Evolutionary conservation across 2,888 invertebrate species (phyloP).

Genomic region (Catonia carolina): DNA sequence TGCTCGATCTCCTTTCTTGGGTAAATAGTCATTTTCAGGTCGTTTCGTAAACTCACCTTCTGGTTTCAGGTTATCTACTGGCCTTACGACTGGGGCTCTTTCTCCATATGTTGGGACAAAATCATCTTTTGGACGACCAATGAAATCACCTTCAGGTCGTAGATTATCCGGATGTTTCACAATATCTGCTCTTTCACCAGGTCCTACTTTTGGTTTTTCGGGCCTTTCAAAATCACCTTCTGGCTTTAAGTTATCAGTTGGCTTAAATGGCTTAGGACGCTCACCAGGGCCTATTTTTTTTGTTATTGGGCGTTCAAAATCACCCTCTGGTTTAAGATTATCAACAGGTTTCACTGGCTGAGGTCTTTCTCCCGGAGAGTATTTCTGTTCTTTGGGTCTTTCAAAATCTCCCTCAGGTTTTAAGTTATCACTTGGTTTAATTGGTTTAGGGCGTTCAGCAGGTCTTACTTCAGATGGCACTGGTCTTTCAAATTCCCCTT

Average conservation of each 20-base stretch:
- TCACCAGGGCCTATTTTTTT: slow-evolving; percentile 41
- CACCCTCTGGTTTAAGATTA: slow-evolving; percentile 49
- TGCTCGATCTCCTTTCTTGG: slow-evolving; percentile 44
- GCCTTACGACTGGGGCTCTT: slow-evolving; percentile 41
- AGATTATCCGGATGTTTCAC: slow-evolving; percentile 44
- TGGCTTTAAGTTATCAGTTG: slow-evolving; percentile 48
- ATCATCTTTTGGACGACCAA: slow-evolving; percentile 43
- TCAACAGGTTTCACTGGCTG: slow-evolving; percentile 47
- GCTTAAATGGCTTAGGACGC: slow-evolving; percentile 40
- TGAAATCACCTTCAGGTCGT: slow-evolving; percentile 43
- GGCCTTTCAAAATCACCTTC: slow-evolving; percentile 48
- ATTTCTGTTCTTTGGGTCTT: slow-evolving; percentile 45
- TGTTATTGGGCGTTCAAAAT: slow-evolving; percentile 38
- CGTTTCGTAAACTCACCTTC: slow-evolving; percentile 49
- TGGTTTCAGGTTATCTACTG: slow-evolving; percentile 50
- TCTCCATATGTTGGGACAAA: slow-evolving; percentile 29
- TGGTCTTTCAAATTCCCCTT: slow-evolving; percentile 40
- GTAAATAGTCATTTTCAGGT: slow-evolving; percentile 39
- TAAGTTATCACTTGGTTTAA: slow-evolving; percentile 49
- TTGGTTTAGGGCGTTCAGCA: slow-evolving; percentile 38
- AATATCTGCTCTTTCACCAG: slow-evolving; percentile 52
- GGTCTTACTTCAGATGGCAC: slow-evolving; percentile 41
- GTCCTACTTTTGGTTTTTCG: slow-evolving; percentile 20
- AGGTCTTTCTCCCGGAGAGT: slow-evolving; percentile 49
- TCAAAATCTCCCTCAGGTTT: slow-evolving; percentile 47